Evolutionary conservation across 2,113 vertebrate genomes (phyloP).

Genomic region (Heteronetta atricapilla): DNA sequence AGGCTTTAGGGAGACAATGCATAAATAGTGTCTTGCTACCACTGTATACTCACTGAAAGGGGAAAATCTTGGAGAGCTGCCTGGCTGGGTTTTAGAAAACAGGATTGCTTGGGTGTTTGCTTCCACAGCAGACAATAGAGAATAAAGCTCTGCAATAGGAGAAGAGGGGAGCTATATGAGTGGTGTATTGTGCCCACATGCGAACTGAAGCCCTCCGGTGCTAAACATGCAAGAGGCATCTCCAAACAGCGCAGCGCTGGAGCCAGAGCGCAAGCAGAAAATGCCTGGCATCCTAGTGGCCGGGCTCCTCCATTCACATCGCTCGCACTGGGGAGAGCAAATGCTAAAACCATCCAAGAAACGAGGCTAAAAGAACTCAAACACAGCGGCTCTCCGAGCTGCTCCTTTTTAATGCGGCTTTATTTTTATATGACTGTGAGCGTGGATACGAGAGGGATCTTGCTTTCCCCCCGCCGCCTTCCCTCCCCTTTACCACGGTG

Average conservation of each 20-base stretch:
- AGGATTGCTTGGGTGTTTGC: conserved; percentile 26
- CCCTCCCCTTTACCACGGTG: conserved; percentile 1
- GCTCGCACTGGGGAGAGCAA: background rate
- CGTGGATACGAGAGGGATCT: conserved; percentile 4
- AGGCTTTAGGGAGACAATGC: conserved; percentile 45
- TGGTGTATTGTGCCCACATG: background rate
- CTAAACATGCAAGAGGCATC: conserved; percentile 6
- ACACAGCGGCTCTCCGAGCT: background rate
- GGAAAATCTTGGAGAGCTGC: conserved; percentile 30
- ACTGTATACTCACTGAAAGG: conserved; percentile 4
- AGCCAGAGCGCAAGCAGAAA: background rate
- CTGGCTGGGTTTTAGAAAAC: conserved; percentile 26
- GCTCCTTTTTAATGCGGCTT: background rate
- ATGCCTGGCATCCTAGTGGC: background rate
- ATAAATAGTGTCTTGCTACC: conserved; percentile 34
- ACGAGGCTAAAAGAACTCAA: background rate
- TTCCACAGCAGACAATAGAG: background rate
- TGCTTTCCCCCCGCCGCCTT: background rate
- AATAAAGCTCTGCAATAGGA: conserved; percentile 16
- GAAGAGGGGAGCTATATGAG: background rate
- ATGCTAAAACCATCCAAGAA: background rate
- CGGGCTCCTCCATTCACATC: background rate
- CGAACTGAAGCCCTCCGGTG: background rate
- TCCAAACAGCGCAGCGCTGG: background rate
- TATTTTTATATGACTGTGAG: background rate